These are phyloP conservation scores for Acanthosepion esculentum DNA, from an alignment of 2,888 invertebrate species.

Conservation along the genomic window DNA sequence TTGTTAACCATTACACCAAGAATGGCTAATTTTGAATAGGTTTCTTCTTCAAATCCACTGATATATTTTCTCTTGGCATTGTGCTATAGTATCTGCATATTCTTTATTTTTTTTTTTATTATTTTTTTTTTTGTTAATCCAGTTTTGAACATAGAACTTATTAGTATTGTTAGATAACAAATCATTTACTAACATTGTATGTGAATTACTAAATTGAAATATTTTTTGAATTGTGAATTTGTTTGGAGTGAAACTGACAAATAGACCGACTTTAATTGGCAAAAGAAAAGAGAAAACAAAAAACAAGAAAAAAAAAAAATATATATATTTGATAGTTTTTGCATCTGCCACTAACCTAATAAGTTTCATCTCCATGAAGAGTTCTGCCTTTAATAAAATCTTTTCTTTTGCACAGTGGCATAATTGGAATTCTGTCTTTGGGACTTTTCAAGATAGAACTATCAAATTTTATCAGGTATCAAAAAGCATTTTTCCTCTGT, in stretches of 20 bases:
- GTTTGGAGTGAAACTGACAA: not conserved
- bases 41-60: too few relatives aligned
- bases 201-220: too few relatives aligned
- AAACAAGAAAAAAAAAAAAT: too few relatives aligned
- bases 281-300: not conserved
- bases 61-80: too few relatives aligned
- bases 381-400: constrained; percentile 15
- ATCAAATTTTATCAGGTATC: constrained; percentile 11
- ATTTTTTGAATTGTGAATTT: not conserved
- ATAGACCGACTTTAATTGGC: not conserved
- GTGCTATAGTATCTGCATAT: too few relatives aligned
- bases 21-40: too few relatives aligned
- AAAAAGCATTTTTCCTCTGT: constrained; percentile 22
- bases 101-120: too few relatives aligned
- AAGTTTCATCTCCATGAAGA: not conserved
- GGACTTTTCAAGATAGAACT: constrained; percentile 33
- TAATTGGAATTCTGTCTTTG: constrained; percentile 16
- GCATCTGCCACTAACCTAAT: not conserved
- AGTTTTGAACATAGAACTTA: too few relatives aligned
- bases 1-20: too few relatives aligned
- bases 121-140: too few relatives aligned
- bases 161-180: too few relatives aligned
- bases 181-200: too few relatives aligned
- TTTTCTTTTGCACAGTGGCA: constrained; percentile 20
- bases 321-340: not conserved